Evolutionary conservation across 2,888 invertebrate genomes (phyloP).

Genomic region (Allolobophora icterica): DNA sequence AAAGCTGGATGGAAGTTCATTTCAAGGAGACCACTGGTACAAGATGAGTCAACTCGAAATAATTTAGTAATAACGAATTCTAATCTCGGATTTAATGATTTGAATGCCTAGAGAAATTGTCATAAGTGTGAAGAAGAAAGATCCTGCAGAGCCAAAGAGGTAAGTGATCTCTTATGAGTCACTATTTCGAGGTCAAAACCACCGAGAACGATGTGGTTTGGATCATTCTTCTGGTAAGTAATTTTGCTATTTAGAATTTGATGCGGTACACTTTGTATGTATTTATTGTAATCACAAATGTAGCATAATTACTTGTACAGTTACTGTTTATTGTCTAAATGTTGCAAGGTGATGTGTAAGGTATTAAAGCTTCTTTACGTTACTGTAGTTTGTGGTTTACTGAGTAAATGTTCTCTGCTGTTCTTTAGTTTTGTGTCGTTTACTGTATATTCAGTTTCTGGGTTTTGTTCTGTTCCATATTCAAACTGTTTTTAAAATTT

Average conservation of each 20-base stretch:
- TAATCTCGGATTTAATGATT: background rate
- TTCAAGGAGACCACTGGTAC: background rate
- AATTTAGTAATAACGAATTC: background rate
- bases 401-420: background rate
- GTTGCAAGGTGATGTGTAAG: too few species aligned
- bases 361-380: background rate
- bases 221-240: background rate
- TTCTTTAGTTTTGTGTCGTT: background rate
- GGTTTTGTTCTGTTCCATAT: background rate
- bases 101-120: background rate
- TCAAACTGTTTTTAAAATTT: background rate
- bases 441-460: background rate
- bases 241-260: background rate
- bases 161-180: background rate
- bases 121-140: background rate
- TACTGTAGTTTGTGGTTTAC: background rate
- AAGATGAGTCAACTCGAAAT: background rate
- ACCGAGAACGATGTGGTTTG: background rate
- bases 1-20: background rate
- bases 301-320: background rate
- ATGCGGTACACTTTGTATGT: background rate
- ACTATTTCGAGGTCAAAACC: background rate
- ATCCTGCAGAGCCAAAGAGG: conserved; percentile 1
- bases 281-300: too few species aligned
- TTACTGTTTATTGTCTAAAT: too few species aligned